These are phyloP conservation scores for Apamea crenata DNA, from an alignment of 2,888 invertebrate species.

Conservation along the genomic window DNA sequence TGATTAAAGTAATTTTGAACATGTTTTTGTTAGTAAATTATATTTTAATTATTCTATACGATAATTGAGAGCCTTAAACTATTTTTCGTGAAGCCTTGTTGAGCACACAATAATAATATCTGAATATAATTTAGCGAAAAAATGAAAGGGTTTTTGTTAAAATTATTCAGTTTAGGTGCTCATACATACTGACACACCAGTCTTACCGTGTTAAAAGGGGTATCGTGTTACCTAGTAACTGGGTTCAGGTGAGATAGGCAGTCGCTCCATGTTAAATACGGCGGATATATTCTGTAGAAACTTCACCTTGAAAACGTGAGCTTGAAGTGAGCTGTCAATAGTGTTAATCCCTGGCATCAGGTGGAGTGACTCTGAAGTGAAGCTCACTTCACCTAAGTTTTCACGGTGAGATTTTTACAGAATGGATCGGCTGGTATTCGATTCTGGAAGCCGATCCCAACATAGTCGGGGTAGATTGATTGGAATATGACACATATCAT, in stretches of 20 bases:
- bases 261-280: too few species aligned
- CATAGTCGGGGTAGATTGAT: background rate
- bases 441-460: background rate
- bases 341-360: too few species aligned
- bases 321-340: too few species aligned
- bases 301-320: too few species aligned
- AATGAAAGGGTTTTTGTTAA: background rate
- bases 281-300: too few species aligned
- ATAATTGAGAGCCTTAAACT: background rate
- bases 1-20: conserved; percentile 34
- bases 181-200: background rate
- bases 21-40: conserved; percentile 23
- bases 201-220: background rate
- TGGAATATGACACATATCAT: background rate
- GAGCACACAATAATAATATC: background rate
- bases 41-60: background rate
- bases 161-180: background rate
- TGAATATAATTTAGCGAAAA: background rate
- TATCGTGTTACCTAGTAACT: too few species aligned
- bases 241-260: too few species aligned
- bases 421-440: background rate
- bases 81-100: conserved; percentile 5
- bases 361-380: too few species aligned
- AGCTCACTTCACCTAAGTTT: too few species aligned
- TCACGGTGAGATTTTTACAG: too few species aligned